Evolutionary conservation across 2,113 vertebrate species (phyloP), one percentile per base, ranked within the genome.

Genomic region (Pseudopodoces humilis): DNA sequence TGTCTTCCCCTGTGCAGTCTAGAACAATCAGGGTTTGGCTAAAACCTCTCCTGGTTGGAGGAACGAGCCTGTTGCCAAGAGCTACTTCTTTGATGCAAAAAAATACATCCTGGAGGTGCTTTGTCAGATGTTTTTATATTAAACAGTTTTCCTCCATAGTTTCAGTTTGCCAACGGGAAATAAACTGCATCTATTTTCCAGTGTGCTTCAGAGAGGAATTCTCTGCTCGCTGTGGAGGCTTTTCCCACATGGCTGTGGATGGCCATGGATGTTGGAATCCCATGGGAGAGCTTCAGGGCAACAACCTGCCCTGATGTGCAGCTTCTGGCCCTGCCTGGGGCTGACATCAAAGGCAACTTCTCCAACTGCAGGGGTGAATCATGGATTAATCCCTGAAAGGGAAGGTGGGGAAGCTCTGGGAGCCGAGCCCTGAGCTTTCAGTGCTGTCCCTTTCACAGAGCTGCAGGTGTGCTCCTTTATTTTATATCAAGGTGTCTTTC

Each of bases 121-220:
- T 98, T 94, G 96, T 97, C 97, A 97, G 95, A 97, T 97, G 96
- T 98, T 98, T 98, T 98, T 94, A 94, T 90, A 97, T 96, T 90
- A 98, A 98, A 98, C 95, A 96, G 97, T 96, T 97, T 97, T 79
- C 90, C 83, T 96, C 94, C 76, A 2, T 92, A 68, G 83, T 86
- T 95, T 52, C 46, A 44, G 80, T 95, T 96, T 71, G 91, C 97
- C 95, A 93, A 10, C 3, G 93, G 96, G 97, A 96, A 97, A 94
- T 78, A 71, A 95, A 94, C 79, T 31, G 68, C 95, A 93, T 97
- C 71, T 55, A 90, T 97, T 97, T 97, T 95, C 96, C 94, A 81
- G 3, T 70, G 95, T 60, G 41, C 87, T 91, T 72, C 83, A 44
- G 95, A 94, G 90, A 94, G 97, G 97, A 94, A 81, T 92, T 96